These are phyloP conservation scores for Theristicus caerulescens DNA, from an alignment of 2,113 vertebrate species.

Conservation along the genomic window DNA sequence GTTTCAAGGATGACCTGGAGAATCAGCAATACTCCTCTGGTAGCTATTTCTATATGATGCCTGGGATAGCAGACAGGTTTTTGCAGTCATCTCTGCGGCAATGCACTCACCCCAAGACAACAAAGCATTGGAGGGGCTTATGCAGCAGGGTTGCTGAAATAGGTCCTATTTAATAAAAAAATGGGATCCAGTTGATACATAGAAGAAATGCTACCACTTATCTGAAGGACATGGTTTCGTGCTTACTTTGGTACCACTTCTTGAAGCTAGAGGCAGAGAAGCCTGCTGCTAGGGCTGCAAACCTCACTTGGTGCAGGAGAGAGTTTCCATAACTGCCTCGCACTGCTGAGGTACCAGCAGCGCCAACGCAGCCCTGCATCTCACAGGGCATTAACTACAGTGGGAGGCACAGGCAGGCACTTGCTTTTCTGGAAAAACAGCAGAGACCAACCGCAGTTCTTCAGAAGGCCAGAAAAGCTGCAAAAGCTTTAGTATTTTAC, in stretches of 20 bases:
- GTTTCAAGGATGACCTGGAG: background rate
- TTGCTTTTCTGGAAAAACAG: background rate
- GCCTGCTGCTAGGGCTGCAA: background rate
- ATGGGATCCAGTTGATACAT: background rate
- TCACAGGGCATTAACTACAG: background rate
- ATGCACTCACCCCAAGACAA: background rate
- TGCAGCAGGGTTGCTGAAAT: background rate
- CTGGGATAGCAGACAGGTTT: background rate
- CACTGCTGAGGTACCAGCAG: background rate
- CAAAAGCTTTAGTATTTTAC: background rate
- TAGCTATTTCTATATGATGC: background rate
- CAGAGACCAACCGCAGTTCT: background rate
- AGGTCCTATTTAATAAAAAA: background rate
- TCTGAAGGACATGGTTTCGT: background rate
- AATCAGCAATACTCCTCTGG: background rate
- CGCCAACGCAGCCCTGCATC: background rate
- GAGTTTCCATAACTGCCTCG: fast-evolving
- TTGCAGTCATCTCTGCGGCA: background rate
- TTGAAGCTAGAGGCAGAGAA: background rate
- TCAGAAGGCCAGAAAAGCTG: background rate
- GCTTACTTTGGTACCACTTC: background rate
- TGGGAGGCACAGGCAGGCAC: background rate
- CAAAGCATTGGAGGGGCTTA: background rate
- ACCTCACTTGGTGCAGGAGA: background rate
- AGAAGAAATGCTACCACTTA: background rate